Conservation (phyloP, 2,113 vertebrate species). For the Vidua chalybeata region DNA sequence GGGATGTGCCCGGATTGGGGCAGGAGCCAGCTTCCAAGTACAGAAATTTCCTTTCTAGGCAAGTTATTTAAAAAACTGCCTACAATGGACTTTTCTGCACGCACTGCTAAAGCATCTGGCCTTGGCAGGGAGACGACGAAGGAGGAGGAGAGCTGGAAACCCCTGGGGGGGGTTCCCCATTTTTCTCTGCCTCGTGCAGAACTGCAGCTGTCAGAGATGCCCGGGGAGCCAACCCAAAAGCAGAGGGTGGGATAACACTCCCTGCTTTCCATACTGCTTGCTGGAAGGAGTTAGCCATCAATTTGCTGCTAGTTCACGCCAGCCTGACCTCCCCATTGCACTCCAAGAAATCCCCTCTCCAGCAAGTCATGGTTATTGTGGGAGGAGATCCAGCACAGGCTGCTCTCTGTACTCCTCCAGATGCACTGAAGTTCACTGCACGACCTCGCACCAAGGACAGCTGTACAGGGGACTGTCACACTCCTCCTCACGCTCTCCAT, state of each 20-base stretch:
- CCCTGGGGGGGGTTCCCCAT: not conserved
- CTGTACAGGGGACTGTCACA: not conserved
- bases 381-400: not conserved
- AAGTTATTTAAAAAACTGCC: slow-evolving; percentile 63
- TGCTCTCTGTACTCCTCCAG: not conserved
- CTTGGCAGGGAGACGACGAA: not conserved
- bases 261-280: rapidly evolving
- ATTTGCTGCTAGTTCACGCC: not conserved
- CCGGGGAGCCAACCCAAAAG: not conserved
- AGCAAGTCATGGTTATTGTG: not conserved
- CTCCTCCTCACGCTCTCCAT: not conserved
- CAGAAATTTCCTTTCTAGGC: slow-evolving; percentile 70
- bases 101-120: slow-evolving; percentile 28
- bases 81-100: slow-evolving; percentile 46
- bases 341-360: not conserved
- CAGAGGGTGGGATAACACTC: not conserved
- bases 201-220: not conserved
- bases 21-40: slow-evolving; percentile 41
- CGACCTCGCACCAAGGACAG: not conserved
- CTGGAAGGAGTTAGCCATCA: not conserved
- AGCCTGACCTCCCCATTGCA: not conserved
- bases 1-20: not conserved
- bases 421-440: not conserved
- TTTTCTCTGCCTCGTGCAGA: not conserved
- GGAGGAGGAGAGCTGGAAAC: slow-evolving; percentile 26